Conservation (phyloP, 2,888 invertebrate genomes). For the Calliphora vomitoria region DNA sequence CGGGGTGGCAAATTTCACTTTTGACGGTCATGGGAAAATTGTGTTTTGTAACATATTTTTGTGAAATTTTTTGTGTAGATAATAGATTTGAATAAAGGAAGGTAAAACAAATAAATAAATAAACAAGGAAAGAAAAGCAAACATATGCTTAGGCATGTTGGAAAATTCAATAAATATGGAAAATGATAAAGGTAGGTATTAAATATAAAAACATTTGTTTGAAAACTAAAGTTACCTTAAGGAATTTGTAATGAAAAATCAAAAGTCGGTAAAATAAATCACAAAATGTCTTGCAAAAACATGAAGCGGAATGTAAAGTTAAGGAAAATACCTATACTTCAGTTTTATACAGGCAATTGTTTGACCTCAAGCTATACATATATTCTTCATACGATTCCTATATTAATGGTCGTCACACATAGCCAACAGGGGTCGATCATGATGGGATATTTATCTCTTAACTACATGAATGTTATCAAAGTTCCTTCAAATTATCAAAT, state of each 20-base stretch:
- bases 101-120: not conserved
- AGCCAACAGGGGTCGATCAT: too few relatives aligned
- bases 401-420: too few relatives aligned
- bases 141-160: not conserved
- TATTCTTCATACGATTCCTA: too few relatives aligned
- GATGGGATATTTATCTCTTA: too few relatives aligned
- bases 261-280: not conserved
- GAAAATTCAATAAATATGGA: not conserved
- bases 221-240: not conserved
- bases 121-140: not conserved
- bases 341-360: too few relatives aligned
- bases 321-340: too few relatives aligned
- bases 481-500: too few relatives aligned
- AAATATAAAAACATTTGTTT: not conserved
- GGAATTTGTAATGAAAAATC: not conserved
- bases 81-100: slow-evolving; percentile 41
- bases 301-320: too few relatives aligned
- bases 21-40: slow-evolving; percentile 70
- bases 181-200: not conserved
- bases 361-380: too few relatives aligned
- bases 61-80: not conserved
- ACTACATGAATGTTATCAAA: too few relatives aligned
- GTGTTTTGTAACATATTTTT: slow-evolving; percentile 57
- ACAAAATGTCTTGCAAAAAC: too few relatives aligned
- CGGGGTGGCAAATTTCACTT: slow-evolving; percentile 45